phyloP scores from a whole-genome alignment of 92 coral and sea anemone genomes.

The Blastomussa wellsi region DNA sequence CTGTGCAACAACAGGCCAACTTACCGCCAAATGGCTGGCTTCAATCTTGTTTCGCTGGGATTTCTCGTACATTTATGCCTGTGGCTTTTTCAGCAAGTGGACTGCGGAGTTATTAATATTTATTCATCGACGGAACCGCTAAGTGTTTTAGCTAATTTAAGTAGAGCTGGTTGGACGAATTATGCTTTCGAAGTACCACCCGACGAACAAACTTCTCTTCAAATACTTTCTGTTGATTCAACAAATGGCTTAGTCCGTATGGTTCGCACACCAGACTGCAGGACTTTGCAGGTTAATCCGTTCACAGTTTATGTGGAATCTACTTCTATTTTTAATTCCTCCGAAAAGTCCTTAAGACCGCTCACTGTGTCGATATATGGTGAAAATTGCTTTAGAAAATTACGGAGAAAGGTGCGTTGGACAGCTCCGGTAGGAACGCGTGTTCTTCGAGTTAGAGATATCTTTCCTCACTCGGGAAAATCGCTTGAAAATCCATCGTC shows the following conservation, averaged over 20 bases:
- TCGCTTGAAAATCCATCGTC: slow-evolving; percentile 39
- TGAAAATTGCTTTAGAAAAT: slow-evolving; percentile 64
- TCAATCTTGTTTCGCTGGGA: slow-evolving; percentile 23
- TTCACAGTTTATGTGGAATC: slow-evolving; percentile 62
- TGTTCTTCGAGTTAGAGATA: slow-evolving; percentile 53
- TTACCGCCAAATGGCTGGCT: slow-evolving; percentile 41
- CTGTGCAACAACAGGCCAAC: slow-evolving; percentile 38
- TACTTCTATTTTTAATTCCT: slow-evolving; percentile 51
- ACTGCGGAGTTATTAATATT: slow-evolving; percentile 73
- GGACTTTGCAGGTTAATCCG: slow-evolving; percentile 55
- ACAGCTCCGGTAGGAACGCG: slow-evolving; percentile 60
- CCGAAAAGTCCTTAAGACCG: slow-evolving; percentile 36
- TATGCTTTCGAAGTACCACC: slow-evolving; percentile 41
- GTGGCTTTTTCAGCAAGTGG: slow-evolving; percentile 43
- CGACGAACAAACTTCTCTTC: slow-evolving; percentile 36
- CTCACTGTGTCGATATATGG: slow-evolving; percentile 47
- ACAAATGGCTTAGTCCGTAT: slow-evolving; percentile 73
- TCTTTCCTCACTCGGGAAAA: slow-evolving; percentile 24
- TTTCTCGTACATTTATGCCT: slow-evolving; percentile 29
- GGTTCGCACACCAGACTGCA: slow-evolving; percentile 68
- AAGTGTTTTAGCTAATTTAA: slow-evolving; percentile 66
- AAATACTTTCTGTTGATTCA: slow-evolving; percentile 66
- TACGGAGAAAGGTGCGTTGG: slow-evolving; percentile 51
- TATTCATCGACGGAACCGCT: slow-evolving; percentile 63
- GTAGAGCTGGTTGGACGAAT: slow-evolving; percentile 59